Evolutionary conservation across 2,888 invertebrate genomes (phyloP).

Genomic region (Rotaria magnacalcarata): DNA sequence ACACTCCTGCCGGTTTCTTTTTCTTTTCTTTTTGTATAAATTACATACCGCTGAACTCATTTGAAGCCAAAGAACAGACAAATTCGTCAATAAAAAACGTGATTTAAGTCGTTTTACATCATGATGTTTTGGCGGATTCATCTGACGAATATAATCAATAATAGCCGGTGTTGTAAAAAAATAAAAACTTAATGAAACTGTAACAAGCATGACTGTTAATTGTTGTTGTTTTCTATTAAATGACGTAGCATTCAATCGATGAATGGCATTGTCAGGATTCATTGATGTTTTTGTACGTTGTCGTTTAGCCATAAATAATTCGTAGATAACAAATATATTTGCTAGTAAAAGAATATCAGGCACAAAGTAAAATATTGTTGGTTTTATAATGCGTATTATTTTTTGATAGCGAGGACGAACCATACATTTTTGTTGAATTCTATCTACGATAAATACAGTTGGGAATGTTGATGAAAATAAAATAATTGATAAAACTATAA

Average conservation of each 20-base stretch:
- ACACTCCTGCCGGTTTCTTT: too few species aligned
- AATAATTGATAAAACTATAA: conserved; percentile 6
- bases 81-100: conserved; percentile 26
- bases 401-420: neutral
- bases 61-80: neutral
- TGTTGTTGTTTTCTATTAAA: conserved; percentile 27
- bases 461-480: conserved; percentile 32
- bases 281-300: neutral
- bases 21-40: neutral
- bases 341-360: conserved; percentile 9
- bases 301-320: conserved; percentile 17
- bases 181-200: conserved; percentile 29
- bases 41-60: conserved; percentile 1
- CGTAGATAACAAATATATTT: conserved; percentile 9
- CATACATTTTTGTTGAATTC: neutral
- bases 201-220: conserved; percentile 17
- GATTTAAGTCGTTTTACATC: neutral
- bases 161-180: conserved; percentile 34
- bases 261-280: neutral
- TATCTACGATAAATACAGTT: neutral
- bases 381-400: conserved; percentile 14
- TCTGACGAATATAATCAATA: conserved; percentile 14
- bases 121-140: neutral
- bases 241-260: neutral
- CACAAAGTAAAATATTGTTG: conserved; percentile 30